Percentiles rank a stretch among this genome's conserved stretches.
Conservation (phyloP, 1,140 invertebrate species). For the Amphibalanus amphitrite region DNA sequence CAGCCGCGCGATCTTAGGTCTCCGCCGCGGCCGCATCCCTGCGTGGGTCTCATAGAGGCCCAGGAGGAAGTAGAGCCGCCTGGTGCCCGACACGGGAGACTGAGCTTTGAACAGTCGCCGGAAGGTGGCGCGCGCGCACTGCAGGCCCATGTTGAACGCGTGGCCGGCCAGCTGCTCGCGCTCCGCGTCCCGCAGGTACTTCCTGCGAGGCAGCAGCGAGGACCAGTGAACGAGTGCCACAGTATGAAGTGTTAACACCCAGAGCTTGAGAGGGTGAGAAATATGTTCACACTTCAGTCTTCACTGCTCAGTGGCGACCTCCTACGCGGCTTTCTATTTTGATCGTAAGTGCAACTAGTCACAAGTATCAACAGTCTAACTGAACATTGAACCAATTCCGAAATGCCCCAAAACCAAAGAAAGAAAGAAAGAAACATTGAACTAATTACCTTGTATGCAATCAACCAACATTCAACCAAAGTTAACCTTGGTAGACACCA, state of each 20-base stretch:
- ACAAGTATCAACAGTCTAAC: too few species aligned
- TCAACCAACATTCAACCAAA: too few species aligned
- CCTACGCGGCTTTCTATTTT: too few species aligned
- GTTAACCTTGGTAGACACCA: too few species aligned
- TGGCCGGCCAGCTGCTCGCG: slow-evolving; percentile 52
- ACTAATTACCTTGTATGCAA: too few species aligned
- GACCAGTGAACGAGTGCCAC: slow-evolving; percentile 18
- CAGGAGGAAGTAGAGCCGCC: slow-evolving; percentile 14
- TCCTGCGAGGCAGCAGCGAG: slow-evolving; percentile 28
- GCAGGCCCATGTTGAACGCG: slow-evolving; percentile 33
- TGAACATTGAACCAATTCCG: too few species aligned
- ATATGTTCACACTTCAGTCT: too few species aligned
- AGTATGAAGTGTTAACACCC: slow-evolving; percentile 8
- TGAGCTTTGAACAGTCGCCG: slow-evolving; percentile 16
- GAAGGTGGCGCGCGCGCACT: slow-evolving; percentile 17
- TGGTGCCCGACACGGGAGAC: slow-evolving; percentile 13
- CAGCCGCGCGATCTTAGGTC: neutral
- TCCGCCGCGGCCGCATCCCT: too few species aligned
- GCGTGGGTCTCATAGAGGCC: slow-evolving; percentile 10
- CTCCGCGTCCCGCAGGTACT: slow-evolving; percentile 62
- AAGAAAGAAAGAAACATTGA: too few species aligned
- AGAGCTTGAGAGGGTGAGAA: slow-evolving; percentile 1
- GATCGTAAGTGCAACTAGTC: too few species aligned
- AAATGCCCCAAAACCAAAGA: too few species aligned
- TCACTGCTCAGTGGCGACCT: too few species aligned